A percentile compares a stretch with the other conserved stretches of the same genome.
phyloP scores from a whole-genome alignment of 2,113 vertebrate species.

The Ochotona curzoniae region DNA sequence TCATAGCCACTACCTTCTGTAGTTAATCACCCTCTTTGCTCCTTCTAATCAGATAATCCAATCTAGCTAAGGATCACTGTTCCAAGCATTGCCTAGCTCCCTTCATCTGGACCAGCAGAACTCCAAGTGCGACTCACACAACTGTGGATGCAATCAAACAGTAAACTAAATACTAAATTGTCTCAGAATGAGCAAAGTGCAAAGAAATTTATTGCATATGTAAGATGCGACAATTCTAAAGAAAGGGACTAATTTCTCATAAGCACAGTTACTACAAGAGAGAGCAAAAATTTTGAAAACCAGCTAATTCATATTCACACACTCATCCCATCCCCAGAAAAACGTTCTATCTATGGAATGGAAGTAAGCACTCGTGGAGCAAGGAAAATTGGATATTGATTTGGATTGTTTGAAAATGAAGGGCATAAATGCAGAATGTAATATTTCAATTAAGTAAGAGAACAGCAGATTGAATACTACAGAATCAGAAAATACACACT shows the following conservation, averaged over 20 bases:
- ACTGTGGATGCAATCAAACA: neutral
- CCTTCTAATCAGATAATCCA: constrained; percentile 1
- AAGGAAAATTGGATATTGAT: constrained; percentile 39
- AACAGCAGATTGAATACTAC: neutral
- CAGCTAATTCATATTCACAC: constrained; percentile 38
- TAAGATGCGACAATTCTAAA: neutral
- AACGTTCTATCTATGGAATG: constrained; percentile 16
- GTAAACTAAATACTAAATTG: neutral
- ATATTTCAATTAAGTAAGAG: neutral
- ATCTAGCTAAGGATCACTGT: neutral
- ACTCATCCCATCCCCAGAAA: neutral
- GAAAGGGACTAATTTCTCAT: neutral
- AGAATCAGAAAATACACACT: neutral
- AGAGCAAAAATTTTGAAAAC: neutral
- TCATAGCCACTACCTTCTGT: neutral
- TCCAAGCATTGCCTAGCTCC: neutral
- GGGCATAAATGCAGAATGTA: constrained; percentile 37
- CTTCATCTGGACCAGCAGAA: neutral
- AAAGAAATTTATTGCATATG: neutral
- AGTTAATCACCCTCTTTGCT: neutral
- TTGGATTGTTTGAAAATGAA: constrained; percentile 24
- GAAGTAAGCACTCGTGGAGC: neutral
- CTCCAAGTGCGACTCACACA: neutral
- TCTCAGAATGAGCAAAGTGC: neutral
- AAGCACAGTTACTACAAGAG: neutral